Conservation (phyloP, 2,113 vertebrate genomes). For the Jaculus jaculus region DNA sequence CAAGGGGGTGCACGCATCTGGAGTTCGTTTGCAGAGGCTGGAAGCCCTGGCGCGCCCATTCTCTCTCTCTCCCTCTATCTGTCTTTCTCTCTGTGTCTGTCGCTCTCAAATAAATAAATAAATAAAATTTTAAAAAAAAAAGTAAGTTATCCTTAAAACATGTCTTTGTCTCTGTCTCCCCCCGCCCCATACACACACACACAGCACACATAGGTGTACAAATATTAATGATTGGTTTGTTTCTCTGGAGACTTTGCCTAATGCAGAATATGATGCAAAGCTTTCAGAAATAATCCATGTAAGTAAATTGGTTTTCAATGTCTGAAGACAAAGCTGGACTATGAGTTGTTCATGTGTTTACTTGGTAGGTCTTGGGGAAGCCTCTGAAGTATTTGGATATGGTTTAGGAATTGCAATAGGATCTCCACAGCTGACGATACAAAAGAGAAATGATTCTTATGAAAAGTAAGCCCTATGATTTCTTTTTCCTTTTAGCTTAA, state of each 20-base stretch:
- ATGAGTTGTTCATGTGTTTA: neutral
- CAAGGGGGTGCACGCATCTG: too few species aligned
- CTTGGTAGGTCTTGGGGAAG: constrained; percentile 83
- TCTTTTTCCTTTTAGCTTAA: neutral
- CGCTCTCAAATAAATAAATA: too few species aligned
- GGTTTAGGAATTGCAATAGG: constrained; percentile 82
- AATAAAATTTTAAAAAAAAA: too few species aligned
- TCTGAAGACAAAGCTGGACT: neutral
- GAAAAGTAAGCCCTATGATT: constrained; percentile 76
- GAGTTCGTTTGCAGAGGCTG: too few species aligned
- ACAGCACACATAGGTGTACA: neutral
- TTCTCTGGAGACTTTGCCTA: neutral
- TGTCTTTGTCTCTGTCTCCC: neutral
- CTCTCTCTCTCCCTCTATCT: too few species aligned
- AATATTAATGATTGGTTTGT: neutral
- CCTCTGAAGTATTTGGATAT: constrained; percentile 82
- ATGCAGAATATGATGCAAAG: neutral
- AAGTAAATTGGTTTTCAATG: neutral
- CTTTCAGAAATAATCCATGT: neutral
- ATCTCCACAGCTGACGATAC: constrained; percentile 79
- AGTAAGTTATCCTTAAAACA: too few species aligned
- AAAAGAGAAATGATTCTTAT: neutral
- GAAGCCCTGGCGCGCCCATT: too few species aligned
- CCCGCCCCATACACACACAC: too few species aligned
- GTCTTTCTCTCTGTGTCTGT: too few species aligned